Base-by-base conservation (phyloP, 92 coral and sea anemone species). In the Epizoanthus ramosus region DNA sequence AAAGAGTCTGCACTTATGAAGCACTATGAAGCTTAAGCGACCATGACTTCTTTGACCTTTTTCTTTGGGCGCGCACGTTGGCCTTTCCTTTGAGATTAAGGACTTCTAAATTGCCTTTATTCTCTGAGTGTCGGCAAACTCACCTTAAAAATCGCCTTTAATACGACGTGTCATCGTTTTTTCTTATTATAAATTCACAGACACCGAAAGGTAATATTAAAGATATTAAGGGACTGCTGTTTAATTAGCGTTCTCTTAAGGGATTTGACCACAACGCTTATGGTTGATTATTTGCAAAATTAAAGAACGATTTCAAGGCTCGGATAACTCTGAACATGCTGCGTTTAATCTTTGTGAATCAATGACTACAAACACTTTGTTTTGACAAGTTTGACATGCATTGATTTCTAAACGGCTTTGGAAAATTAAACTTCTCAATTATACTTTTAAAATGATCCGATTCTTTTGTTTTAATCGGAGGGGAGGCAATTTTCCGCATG, bases 371-470 rank as follows among this genome's bases (percentile, higher is more conserved):
- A 77, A 77, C 82, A 77, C 58, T 9, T 77, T 77, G 82, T 77
- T 77, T 77, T 77, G 82, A 77, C 82, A 77, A n/a, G 41, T 16
- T 77, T 37, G 71, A 77, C 82, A 59, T 63, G 82, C 71, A 77
- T 77, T 77, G 70, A 43, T 61, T 60, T 77, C 82, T 77, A n/a
- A 77, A 61, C 68, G 70, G 82, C 82, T 77, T 77, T 61, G 19
- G 82, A 77, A 77, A 77, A 77, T 77, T 77, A 77, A 77, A 77
- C 82, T 77, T 77, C 82, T 77, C 82, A 77, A 77, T 77, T 77
- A 77, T 60, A 77, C 82, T 41, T 56, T 76, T 69, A 77, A 77
- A 77, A 61, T 77, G 71, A 77, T 77, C 71, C 82, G 82, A 77
- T 60, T 61, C 71, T 31, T 77, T 77, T 77, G 82, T 77, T 9